A percentile compares a stretch with the other conserved stretches of the same genome.
phyloP scores from a whole-genome alignment of 2,888 invertebrate species.

The Ashinkailepas kermadecensis region DNA sequence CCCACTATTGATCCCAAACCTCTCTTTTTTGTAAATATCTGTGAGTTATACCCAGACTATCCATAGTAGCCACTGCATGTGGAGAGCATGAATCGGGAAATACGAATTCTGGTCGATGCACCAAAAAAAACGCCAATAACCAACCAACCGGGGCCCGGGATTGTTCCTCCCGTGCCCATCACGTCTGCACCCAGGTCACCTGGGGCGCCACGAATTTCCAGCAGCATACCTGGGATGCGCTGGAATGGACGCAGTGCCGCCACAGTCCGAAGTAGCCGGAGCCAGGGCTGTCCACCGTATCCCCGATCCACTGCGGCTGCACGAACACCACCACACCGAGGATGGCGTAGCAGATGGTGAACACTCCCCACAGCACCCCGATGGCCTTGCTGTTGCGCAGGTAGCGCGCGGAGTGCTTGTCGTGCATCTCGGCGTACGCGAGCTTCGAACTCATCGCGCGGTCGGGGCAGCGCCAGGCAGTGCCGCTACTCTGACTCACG shows the following conservation, averaged over 20 bases:
- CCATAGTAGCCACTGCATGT: too few species aligned
- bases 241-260: neutral
- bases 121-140: too few species aligned
- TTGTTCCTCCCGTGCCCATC: too few species aligned
- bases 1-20: too few species aligned
- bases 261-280: conserved; percentile 51
- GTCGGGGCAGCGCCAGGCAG: conserved; percentile 17
- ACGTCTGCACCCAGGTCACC: too few species aligned
- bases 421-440: neutral
- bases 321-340: conserved; percentile 91
- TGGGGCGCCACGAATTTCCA: too few species aligned
- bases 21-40: too few species aligned
- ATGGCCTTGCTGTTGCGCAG: conserved; percentile 57
- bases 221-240: neutral
- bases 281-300: conserved; percentile 65
- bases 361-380: conserved; percentile 94
- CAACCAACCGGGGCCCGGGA: too few species aligned
- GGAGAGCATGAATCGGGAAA: too few species aligned
- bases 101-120: too few species aligned
- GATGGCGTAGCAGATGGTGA: conserved; percentile 93
- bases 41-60: too few species aligned
- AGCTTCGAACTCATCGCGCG: neutral
- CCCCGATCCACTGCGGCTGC: conserved; percentile 74
- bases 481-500: conserved; percentile 1
- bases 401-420: conserved; percentile 25